These are phyloP conservation scores for Eulithis prunata DNA, from an alignment of 2,888 invertebrate genomes.

Conservation along the genomic window DNA sequence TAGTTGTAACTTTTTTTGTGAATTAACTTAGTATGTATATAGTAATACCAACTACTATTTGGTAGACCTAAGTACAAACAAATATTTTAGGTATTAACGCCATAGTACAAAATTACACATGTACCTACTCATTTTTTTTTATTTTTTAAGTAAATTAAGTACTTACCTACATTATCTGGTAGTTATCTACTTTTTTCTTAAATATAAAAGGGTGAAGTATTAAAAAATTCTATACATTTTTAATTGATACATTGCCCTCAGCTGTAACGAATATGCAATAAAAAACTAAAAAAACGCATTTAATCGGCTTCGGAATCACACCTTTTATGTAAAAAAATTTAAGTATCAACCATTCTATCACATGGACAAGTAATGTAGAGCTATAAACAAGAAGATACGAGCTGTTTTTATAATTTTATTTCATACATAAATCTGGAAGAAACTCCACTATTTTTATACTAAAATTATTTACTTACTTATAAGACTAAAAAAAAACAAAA, in stretches of 20 bases:
- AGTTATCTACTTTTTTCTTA: not conserved
- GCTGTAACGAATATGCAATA: slow-evolving; percentile 60
- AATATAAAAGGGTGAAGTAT: not conserved
- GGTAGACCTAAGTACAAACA: no score
- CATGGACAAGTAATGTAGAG: slow-evolving; percentile 50
- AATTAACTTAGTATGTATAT: no score
- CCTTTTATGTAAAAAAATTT: slow-evolving; percentile 77
- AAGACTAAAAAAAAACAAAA: no score
- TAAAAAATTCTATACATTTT: slow-evolving; percentile 15
- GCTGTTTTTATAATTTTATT: not conserved
- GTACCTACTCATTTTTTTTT: no score
- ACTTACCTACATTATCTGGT: no score
- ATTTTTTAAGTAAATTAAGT: no score
- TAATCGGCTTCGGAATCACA: slow-evolving; percentile 78
- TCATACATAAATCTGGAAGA: not conserved
- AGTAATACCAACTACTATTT: no score
- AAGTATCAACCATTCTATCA: slow-evolving; percentile 64
- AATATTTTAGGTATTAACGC: no score
- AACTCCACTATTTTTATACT: no score
- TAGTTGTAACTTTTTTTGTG: no score
- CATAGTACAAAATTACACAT: no score
- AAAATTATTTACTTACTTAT: no score
- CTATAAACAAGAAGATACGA: slow-evolving; percentile 34
- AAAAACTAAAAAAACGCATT: slow-evolving; percentile 54
- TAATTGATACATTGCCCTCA: slow-evolving; percentile 54